Base-by-base conservation (phyloP, 2,888 invertebrate genomes). In the Heteromurus nitidus region DNA sequence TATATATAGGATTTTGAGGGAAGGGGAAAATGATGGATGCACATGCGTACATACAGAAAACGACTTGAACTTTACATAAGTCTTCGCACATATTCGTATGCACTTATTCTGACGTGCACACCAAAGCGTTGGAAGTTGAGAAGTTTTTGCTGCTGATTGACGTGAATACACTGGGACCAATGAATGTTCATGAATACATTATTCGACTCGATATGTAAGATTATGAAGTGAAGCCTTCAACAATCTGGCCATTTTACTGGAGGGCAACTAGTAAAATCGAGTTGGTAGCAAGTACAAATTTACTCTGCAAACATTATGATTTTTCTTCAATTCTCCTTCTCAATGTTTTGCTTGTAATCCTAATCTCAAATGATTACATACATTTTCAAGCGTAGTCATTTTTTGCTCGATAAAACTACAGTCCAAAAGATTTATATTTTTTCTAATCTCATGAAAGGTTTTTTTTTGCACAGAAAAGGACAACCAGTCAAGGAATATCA, bases 81-180 rank as follows among this genome's bases (percentile, higher is more conserved):
- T 36, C 36, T 36, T 5, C 7, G 36, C 36, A 36, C 13, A 36
- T 13, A 36, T 9, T 9, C 36, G 13, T 9, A 13, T 36, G 36
- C 13, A 36, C 5, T 36, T n/a, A 36, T 13, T 9, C 13, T 9
- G 36, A 36, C 36, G 36, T 36, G 36, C 13, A 36, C 36, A 13
- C 7, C 13, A n/a, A n/a, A n/a, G 47, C 47, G n/a, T 47, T 47
- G 11, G n/a, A 47, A 47, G n/a, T 47, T n/a, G n/a, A n/a, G n/a
- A n/a, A n/a, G n/a, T n/a, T n/a, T 47, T 47, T 47, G n/a, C n/a
- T 47, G 47, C n/a, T 55, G 55, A 70, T 70, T 70, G 69, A 70
- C 69, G 20, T 47, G 47, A 47, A 47, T 47, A 47, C n/a, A n/a
- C 47, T 16, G n/a, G n/a, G 47, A 47, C 16, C 47, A 47, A 47